These are phyloP conservation scores for Pardosa pseudoannulata DNA, from an alignment of 2,888 invertebrate species.

Conservation along the genomic window DNA sequence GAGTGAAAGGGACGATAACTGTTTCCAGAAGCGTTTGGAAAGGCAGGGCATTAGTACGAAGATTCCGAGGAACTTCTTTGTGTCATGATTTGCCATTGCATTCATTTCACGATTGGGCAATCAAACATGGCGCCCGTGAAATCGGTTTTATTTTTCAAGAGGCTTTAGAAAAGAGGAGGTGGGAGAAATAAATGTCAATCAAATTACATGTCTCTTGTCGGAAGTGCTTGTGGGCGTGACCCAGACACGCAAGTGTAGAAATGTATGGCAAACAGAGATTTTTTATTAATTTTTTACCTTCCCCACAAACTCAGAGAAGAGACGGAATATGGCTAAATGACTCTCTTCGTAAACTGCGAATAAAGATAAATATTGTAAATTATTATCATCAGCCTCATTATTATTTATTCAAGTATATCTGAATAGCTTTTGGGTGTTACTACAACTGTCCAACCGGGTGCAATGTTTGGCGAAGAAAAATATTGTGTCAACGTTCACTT, in stretches of 20 bases:
- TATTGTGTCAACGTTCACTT: too few species aligned
- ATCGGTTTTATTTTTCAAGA: neutral
- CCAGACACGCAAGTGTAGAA: neutral
- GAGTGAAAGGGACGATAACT: neutral
- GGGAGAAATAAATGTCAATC: neutral
- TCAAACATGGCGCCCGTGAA: conserved; percentile 19
- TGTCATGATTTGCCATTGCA: neutral
- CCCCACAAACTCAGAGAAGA: too few species aligned
- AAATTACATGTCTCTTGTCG: neutral
- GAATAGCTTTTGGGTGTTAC: too few species aligned
- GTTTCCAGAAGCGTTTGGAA: neutral
- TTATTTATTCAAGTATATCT: too few species aligned
- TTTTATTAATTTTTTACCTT: too few species aligned
- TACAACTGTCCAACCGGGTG: too few species aligned
- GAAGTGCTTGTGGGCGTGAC: neutral
- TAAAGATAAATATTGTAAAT: too few species aligned
- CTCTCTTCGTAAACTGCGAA: too few species aligned
- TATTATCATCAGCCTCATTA: too few species aligned
- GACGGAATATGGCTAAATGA: too few species aligned
- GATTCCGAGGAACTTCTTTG: neutral
- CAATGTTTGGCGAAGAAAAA: too few species aligned
- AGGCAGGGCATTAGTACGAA: neutral
- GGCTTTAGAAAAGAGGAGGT: neutral
- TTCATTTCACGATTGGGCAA: conserved; percentile 9
- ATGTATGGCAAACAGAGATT: neutral